Percentiles rank a stretch among this genome's conserved stretches.
Conservation (phyloP, 2,888 invertebrate genomes). For the Caenorhabditis plicata region DNA sequence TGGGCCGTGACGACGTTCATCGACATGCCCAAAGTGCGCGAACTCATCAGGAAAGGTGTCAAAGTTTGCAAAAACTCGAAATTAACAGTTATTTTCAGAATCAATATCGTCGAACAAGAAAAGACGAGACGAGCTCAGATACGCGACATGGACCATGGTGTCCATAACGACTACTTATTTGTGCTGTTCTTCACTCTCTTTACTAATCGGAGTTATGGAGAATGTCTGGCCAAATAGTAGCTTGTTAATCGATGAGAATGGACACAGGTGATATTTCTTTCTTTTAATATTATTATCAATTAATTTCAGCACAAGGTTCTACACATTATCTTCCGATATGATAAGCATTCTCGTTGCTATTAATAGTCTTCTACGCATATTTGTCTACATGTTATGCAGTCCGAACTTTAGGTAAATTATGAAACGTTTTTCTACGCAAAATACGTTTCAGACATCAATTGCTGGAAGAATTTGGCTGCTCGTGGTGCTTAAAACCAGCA, state of each 20-base stretch:
- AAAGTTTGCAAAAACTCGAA: too few relatives aligned
- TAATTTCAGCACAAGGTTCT: conserved; percentile 49
- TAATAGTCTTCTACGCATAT: conserved; percentile 49
- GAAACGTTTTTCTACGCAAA: neutral
- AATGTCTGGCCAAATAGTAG: conserved; percentile 49
- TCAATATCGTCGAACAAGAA: conserved; percentile 45
- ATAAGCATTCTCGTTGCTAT: conserved; percentile 53
- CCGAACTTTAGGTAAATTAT: conserved; percentile 44
- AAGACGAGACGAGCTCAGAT: conserved; percentile 48
- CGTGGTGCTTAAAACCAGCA: conserved; percentile 10
- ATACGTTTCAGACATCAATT: conserved; percentile 29
- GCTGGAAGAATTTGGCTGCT: conserved; percentile 28
- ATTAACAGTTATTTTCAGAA: too few relatives aligned
- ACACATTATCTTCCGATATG: conserved; percentile 53
- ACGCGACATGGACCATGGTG: conserved; percentile 58
- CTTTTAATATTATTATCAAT: conserved; percentile 2
- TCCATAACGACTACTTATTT: conserved; percentile 55
- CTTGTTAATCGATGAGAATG: conserved; percentile 47
- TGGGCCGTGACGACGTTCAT: conserved; percentile 48
- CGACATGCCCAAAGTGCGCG: conserved; percentile 54
- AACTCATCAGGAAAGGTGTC: conserved; percentile 51
- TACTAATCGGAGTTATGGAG: conserved; percentile 54
- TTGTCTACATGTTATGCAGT: conserved; percentile 55
- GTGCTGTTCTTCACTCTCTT: conserved; percentile 54
- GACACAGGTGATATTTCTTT: conserved; percentile 41